These are phyloP conservation scores for Centruroides sculpturatus DNA, from an alignment of 1,140 invertebrate genomes.

Conservation along the genomic window DNA sequence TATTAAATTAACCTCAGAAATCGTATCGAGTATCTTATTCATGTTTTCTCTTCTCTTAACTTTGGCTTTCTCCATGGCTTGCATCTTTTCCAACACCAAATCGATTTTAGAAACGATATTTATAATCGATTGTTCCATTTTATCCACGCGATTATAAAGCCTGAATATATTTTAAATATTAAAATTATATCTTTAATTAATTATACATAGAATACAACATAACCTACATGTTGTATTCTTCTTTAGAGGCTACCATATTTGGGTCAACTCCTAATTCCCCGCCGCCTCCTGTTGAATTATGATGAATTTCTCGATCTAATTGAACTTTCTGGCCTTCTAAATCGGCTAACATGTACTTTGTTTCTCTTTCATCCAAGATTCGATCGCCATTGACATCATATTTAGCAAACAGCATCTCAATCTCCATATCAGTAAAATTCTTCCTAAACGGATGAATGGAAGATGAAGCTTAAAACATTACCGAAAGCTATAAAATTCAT, in stretches of 20 bases:
- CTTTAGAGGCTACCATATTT: too few relatives aligned
- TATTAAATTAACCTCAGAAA: constrained; percentile 32
- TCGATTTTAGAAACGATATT: constrained; percentile 41
- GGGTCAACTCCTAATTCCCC: too few relatives aligned
- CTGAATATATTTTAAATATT: constrained; percentile 16
- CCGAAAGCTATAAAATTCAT: too few relatives aligned
- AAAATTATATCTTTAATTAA: neutral
- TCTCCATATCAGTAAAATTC: constrained; percentile 48
- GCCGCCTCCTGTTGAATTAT: neutral
- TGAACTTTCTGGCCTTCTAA: constrained; percentile 26
- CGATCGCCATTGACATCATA: constrained; percentile 44
- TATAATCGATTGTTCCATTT: constrained; percentile 32
- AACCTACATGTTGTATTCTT: too few relatives aligned
- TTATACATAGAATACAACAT: too few relatives aligned
- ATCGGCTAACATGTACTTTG: constrained; percentile 27
- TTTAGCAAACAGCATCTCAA: constrained; percentile 49
- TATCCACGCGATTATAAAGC: constrained; percentile 30
- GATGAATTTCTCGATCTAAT: constrained; percentile 22
- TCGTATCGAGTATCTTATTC: constrained; percentile 39
- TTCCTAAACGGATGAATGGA: constrained; percentile 19
- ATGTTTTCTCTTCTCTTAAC: constrained; percentile 37
- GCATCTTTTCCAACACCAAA: constrained; percentile 39
- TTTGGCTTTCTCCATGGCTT: constrained; percentile 40
- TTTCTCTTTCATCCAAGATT: constrained; percentile 36
- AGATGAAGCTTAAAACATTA: too few relatives aligned